Conservation (phyloP, 2,113 vertebrate genomes). For the Microcebus ravelobensis region DNA sequence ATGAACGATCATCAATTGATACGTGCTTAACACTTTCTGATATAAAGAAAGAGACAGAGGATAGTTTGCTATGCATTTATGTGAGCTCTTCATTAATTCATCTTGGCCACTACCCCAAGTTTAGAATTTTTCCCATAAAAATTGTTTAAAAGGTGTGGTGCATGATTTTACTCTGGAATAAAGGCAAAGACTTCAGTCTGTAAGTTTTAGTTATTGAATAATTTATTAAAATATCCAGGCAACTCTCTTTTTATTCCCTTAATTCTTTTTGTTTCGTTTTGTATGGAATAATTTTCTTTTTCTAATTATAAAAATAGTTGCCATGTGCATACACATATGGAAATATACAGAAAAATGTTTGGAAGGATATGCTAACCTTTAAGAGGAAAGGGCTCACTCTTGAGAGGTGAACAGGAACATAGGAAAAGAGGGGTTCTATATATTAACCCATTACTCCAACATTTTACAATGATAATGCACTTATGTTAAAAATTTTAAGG, state of each 20-base stretch:
- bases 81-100: background rate
- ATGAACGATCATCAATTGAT: background rate
- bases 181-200: background rate
- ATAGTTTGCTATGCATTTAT: background rate
- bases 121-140: background rate
- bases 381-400: background rate
- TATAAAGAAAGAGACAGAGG: too few relatives aligned
- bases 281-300: background rate
- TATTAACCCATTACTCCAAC: background rate
- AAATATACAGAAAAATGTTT: background rate
- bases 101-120: background rate
- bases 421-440: background rate
- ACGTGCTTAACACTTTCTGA: background rate
- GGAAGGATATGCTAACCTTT: background rate
- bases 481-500: background rate
- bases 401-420: background rate
- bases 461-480: background rate
- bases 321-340: background rate
- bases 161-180: background rate
- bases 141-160: background rate
- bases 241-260: too few relatives aligned
- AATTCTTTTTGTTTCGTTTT: background rate
- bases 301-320: background rate
- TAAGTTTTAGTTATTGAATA: background rate
- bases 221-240: background rate